Base-by-base conservation (phyloP, 92 coral and sea anemone genomes). In the Meandrina meandrites region DNA sequence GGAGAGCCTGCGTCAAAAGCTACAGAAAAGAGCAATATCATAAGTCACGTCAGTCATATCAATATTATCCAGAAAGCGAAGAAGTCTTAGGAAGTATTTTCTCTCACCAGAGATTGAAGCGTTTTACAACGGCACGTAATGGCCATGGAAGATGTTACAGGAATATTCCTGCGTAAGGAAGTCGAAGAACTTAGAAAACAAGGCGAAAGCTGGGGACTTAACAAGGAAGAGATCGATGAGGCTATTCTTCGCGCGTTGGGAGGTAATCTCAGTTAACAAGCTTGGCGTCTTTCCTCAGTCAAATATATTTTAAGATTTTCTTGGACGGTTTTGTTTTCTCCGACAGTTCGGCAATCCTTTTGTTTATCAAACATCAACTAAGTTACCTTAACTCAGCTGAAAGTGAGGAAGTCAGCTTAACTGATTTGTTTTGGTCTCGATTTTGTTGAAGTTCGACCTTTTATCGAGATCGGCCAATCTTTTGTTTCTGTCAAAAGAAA, bases 141-240 rank as follows among this genome's bases (percentile, higher is more conserved):
- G 75, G 47, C 64, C 50, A 68, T 78, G 82, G 68, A 85, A 4
- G 67, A 77, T 60, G 82, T 85, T 30, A 85, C 88, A 19, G 89
- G 89, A 15, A 75, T 86, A 22, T 79, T 80, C 70, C 27, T 94
- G 87, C 88, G 91, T 13, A 87, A 88, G 71, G 94, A 94, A 86
- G 91, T 94, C 36, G 93, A 88, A 82, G 96, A 90, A 86, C 85
- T 94, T 86, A 82, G 98, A 16, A 89, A 91, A 78, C 83, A 91
- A 72, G 96, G 98, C 78, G 93, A 90, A 81, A 79, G 87, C 68
- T 85, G 94, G 30, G 96, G 98, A 6, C 88, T 94, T 4, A 94
- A 79, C 72, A 91, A 93, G n/a, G 94, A 91, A 21, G 89, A 94
- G 51, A 89, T 94, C 27, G 94, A 94, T 76, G 88, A 93, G 66